phyloP scores from a whole-genome alignment of 53 echinoderm and acorn worm species.

The Arbacia lixula region DNA sequence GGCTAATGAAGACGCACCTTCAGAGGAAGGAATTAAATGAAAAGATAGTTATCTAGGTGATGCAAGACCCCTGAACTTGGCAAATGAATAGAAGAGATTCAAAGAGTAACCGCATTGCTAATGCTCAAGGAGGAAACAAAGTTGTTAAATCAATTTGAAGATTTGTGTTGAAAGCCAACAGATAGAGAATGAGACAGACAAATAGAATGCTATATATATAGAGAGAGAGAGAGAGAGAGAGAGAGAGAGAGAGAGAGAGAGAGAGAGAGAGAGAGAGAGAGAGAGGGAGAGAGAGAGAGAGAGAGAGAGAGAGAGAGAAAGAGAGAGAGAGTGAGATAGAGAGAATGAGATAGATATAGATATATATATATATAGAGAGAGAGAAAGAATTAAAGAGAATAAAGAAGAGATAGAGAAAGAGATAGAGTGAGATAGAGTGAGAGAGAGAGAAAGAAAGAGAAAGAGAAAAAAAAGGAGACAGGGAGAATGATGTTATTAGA shows the following conservation, averaged over 20 bases:
- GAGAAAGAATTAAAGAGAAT: background rate
- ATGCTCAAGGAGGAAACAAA: no score
- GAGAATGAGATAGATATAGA: background rate
- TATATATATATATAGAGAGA: background rate
- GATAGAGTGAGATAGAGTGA: background rate
- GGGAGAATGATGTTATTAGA: no score
- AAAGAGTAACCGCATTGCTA: no score
- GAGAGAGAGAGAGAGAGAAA: background rate
- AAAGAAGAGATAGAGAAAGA: background rate
- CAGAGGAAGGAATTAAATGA: no score
- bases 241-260: background rate
- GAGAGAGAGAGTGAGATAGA: background rate
- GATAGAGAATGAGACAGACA: no score
- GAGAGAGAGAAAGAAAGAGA: background rate
- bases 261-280: background rate
- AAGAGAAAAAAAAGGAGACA: background rate
- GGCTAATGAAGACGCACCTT: no score
- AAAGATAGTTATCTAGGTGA: no score
- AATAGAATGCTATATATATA: background rate
- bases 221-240: background rate
- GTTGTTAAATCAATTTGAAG: no score
- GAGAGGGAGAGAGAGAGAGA: background rate
- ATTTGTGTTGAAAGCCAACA: no score
- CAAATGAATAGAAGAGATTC: no score
- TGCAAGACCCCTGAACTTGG: no score